Percentiles rank a stretch among this genome's conserved stretches.
Evolutionary conservation across 1,140 invertebrate genomes (phyloP).

Genomic region (Caenorhabditis remanei): DNA sequence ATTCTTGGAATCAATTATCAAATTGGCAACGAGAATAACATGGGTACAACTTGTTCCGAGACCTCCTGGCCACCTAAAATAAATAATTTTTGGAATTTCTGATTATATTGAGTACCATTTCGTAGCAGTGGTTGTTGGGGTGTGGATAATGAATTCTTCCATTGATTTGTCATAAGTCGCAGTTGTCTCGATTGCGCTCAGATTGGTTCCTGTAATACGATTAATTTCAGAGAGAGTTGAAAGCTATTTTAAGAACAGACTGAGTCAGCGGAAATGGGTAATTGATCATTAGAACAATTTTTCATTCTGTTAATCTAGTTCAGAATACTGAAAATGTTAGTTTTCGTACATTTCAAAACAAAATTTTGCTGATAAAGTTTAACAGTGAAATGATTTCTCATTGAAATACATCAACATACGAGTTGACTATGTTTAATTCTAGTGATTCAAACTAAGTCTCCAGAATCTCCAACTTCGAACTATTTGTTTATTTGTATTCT

Average conservation of each 20-base stretch:
- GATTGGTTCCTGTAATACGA: slow-evolving; percentile 84
- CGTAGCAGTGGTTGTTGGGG: slow-evolving; percentile 88
- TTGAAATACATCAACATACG: too few species aligned
- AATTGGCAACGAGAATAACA: slow-evolving; percentile 88
- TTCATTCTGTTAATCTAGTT: too few species aligned
- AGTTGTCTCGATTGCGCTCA: slow-evolving; percentile 90
- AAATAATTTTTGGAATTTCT: background rate
- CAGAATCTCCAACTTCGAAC: slow-evolving; percentile 88
- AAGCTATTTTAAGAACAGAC: background rate
- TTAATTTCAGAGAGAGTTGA: background rate
- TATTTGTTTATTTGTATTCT: slow-evolving; percentile 79
- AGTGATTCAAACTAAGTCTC: background rate
- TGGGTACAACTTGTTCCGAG: slow-evolving; percentile 92
- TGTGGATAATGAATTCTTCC: slow-evolving; percentile 89
- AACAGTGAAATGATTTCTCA: too few species aligned
- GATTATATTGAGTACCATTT: slow-evolving; percentile 82
- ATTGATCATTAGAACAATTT: too few species aligned
- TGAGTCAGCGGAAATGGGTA: too few species aligned
- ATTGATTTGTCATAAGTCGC: slow-evolving; percentile 88
- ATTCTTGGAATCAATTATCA: slow-evolving; percentile 87
- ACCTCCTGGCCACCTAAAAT: slow-evolving; percentile 80
- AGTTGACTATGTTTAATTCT: too few species aligned
- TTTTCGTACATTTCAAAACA: too few species aligned
- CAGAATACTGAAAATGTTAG: too few species aligned
- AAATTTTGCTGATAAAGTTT: too few species aligned